Conservation (phyloP, 2,113 vertebrate species). For the Chaenogobius annularis region DNA sequence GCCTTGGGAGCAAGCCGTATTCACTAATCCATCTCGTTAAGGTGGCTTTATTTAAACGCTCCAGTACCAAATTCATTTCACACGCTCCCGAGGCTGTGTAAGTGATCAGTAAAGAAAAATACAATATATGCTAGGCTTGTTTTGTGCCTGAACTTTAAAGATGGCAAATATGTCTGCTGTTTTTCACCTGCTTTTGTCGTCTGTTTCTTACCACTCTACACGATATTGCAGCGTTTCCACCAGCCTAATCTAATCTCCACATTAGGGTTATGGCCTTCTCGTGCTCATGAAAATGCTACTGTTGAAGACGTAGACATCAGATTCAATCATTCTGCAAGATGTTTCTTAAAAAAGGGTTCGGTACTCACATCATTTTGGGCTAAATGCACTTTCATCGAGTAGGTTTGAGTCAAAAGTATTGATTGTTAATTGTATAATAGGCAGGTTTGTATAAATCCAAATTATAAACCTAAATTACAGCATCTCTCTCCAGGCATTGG, state of each 20-base stretch:
- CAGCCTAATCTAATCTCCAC: too few species aligned
- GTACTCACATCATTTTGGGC: too few species aligned
- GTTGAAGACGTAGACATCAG: too few species aligned
- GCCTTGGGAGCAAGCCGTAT: constrained; percentile 26
- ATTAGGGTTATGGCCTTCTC: too few species aligned
- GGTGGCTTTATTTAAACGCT: constrained; percentile 53
- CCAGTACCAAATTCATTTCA: constrained; percentile 61
- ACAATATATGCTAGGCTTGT: constrained; percentile 24
- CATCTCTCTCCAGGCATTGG: constrained; percentile 80
- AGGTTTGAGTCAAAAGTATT: too few species aligned
- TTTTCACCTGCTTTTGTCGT: constrained; percentile 46
- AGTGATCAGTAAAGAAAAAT: constrained; percentile 53
- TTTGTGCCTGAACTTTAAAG: constrained; percentile 51
- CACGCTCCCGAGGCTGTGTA: constrained; percentile 47
- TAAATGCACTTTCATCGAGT: too few species aligned
- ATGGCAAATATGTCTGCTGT: constrained; percentile 55
- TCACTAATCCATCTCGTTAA: constrained; percentile 43
- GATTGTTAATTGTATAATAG: too few species aligned
- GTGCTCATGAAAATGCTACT: too few species aligned
- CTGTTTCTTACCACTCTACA: background rate
- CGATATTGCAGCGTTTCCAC: too few species aligned
- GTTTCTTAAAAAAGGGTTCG: too few species aligned
- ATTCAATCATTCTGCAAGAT: too few species aligned
- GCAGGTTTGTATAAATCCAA: too few species aligned
- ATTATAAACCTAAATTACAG: background rate